Evolutionary conservation across 1,140 invertebrate genomes (phyloP), one percentile per base, ranked within the genome.

Genomic region (Catajapyx aquilonaris): DNA sequence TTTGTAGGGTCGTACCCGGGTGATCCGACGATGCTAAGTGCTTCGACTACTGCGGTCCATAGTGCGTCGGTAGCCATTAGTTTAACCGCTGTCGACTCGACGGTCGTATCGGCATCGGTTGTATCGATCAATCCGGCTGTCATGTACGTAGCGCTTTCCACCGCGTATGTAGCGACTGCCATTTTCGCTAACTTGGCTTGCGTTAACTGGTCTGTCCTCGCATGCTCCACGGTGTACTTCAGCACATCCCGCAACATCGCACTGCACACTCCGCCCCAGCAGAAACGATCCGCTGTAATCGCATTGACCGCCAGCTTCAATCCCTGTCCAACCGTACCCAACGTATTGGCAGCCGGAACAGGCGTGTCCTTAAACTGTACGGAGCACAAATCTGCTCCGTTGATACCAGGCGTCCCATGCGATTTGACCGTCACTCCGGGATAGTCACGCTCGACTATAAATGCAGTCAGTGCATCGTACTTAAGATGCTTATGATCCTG

Each of bases 41-140:
- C 69, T 43, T 75, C 67, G 46, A 68, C 68, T n/a, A 72, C 66
- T 40, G 69, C 64, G 31, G 57, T 57, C 57, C 60, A 61, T 13
- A 10, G 31, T 15, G 35, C 20, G 5, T 7, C n/a, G n/a, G n/a
- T n/a, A n/a, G n/a, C n/a, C n/a, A 35, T 59, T 46, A 83, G 66
- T 64, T 88, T 86, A 20, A 73, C 68, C 35, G 93, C 77, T 10
- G 76, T 70, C 31, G 73, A 69, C 58, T 95, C 90, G 11, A 91
- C 22, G 4, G 65, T 60, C 19, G 67, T 58, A 53, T 87, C 78
- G 40, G 73, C 71, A 38, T 71, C 56, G 41, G 73, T 74, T 10
- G 55, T 56, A 49, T 85, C 81, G 18, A 72, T 47, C 7, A 79
- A 52, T 3, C 70, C 71, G 25, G 73, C 65, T 0, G 77, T 80